phyloP scores from a whole-genome alignment of 2,113 vertebrate species.

The Pedionomus torquatus region DNA sequence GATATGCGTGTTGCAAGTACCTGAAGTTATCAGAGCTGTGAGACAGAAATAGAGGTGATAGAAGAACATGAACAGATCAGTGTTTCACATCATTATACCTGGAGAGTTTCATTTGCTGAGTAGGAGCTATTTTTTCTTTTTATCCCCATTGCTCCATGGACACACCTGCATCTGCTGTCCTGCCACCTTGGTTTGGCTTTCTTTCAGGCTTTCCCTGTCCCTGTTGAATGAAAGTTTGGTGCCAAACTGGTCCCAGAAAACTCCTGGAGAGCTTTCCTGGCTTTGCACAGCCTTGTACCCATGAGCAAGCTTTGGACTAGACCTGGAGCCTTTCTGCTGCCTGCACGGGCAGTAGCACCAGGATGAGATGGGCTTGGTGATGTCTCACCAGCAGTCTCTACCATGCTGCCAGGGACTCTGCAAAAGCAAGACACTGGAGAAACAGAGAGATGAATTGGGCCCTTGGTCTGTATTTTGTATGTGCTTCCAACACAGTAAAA shows the following conservation, averaged over 20 bases:
- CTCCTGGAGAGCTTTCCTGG: background rate
- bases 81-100: background rate
- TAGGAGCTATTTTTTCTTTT: background rate
- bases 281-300: background rate
- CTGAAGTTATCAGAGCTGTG: background rate
- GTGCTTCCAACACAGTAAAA: background rate
- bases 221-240: background rate
- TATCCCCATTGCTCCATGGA: fast-evolving
- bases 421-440: background rate
- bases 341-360: no score
- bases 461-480: background rate
- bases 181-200: fast-evolving
- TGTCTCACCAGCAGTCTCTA: background rate
- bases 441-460: background rate
- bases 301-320: background rate
- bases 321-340: background rate
- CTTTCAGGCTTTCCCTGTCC: background rate
- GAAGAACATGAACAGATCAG: background rate
- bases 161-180: background rate
- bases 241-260: background rate
- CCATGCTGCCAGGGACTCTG: fast-evolving
- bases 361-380: fast-evolving
- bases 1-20: background rate
- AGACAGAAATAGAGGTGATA: background rate
- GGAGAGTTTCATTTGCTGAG: background rate